phyloP scores from a whole-genome alignment of 2,888 invertebrate genomes.

The Bursaphelenchus okinawaensis region DNA sequence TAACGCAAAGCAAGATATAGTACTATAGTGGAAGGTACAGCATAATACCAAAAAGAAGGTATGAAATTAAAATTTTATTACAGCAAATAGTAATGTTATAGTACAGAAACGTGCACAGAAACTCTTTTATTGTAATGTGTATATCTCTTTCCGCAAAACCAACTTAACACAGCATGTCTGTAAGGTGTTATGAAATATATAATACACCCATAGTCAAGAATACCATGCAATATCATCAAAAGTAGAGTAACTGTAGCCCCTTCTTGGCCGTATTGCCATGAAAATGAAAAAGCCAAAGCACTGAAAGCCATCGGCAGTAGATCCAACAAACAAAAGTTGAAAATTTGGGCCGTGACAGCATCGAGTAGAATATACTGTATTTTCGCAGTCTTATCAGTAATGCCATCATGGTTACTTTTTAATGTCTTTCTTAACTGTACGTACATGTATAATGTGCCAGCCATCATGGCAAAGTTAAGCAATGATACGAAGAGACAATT shows the following conservation, averaged over 20 bases:
- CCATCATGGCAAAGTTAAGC: not conserved
- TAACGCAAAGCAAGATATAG: too few relatives aligned
- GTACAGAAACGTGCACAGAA: not conserved
- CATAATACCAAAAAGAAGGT: too few relatives aligned
- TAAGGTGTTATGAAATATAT: not conserved
- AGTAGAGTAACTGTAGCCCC: not conserved
- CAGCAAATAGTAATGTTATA: too few relatives aligned
- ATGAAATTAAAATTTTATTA: too few relatives aligned
- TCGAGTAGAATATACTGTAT: not conserved
- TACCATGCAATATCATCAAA: not conserved
- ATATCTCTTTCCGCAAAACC: not conserved
- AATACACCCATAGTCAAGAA: not conserved
- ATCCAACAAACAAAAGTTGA: not conserved
- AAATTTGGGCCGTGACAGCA: not conserved
- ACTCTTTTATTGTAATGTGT: not conserved
- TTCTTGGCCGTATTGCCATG: not conserved
- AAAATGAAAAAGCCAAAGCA: not conserved
- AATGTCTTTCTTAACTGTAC: not conserved
- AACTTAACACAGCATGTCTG: not conserved
- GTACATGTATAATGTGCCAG: not conserved
- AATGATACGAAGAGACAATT: not conserved
- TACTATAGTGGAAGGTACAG: too few relatives aligned
- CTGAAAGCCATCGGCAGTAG: not conserved
- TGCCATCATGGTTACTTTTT: not conserved
- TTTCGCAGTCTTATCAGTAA: not conserved